A percentile compares a stretch with the other conserved stretches of the same genome.
phyloP scores from a whole-genome alignment of 2,888 invertebrate genomes.

The Chrysopilus asiliformis region DNA sequence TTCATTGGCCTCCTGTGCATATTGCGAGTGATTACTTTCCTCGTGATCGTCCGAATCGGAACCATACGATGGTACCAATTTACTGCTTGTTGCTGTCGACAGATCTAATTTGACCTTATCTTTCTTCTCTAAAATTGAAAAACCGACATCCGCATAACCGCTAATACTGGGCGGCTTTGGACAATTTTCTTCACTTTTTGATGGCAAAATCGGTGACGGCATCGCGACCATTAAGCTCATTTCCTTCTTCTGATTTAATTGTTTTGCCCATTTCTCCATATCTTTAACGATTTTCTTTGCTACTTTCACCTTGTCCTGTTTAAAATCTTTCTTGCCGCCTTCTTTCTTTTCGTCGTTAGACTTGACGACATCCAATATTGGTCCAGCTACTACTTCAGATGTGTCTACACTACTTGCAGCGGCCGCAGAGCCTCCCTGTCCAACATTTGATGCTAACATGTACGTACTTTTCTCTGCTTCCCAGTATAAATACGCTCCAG shows the following conservation, averaged over 20 bases:
- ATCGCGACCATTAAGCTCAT: slow-evolving; percentile 27
- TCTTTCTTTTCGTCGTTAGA: slow-evolving; percentile 35
- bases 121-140: slow-evolving; percentile 77
- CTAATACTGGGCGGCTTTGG: slow-evolving; percentile 21
- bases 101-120: slow-evolving; percentile 32
- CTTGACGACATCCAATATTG: slow-evolving; percentile 16
- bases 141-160: slow-evolving; percentile 85
- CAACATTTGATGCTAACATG: slow-evolving; percentile 36
- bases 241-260: slow-evolving; percentile 91
- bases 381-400: slow-evolving; percentile 11
- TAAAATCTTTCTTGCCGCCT: slow-evolving; percentile 50
- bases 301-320: slow-evolving; percentile 89
- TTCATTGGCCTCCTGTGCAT: slow-evolving; percentile 47
- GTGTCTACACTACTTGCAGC: slow-evolving; percentile 23
- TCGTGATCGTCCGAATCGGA: slow-evolving; percentile 47
- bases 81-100: slow-evolving; percentile 23
- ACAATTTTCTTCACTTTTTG: slow-evolving; percentile 18
- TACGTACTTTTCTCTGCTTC: slow-evolving; percentile 60
- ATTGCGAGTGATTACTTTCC: slow-evolving; percentile 14
- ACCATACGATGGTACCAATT: slow-evolving; percentile 64
- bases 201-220: slow-evolving; percentile 26
- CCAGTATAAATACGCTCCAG: slow-evolving; percentile 91
- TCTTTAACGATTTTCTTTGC: slow-evolving; percentile 95
- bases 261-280: slow-evolving; percentile 84
- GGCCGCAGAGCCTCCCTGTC: slow-evolving; percentile 20